Evolutionary conservation across 2,797 vertebrate genomes (phyloP), one percentile per base, ranked within the genome.

Genomic region (Muscicapa comitata): DNA sequence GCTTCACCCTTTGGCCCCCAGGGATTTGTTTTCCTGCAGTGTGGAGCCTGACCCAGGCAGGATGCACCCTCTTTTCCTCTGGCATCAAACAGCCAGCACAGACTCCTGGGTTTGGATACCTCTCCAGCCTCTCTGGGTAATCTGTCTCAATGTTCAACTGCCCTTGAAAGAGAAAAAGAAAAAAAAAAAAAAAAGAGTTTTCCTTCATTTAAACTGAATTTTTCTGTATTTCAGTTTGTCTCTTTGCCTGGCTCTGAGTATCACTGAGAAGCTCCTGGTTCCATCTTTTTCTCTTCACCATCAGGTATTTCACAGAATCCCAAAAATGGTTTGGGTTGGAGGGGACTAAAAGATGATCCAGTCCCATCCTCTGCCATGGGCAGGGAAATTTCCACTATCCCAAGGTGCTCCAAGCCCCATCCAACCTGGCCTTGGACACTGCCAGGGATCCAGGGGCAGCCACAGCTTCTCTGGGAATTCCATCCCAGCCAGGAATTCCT

Each of bases 301-400:
- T 26, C 55, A 37, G 25, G 13, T 37, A 6, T 70, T 77, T 47
- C 33, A 25, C 1, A 6, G 25, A 47, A 68, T 33, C 40, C n/a
- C 19, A 25, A 29, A 12, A 8, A 24, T 24, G 19, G 18, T 28
- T 75, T 58, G 37, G 47, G 21, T 31, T 65, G 25, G 17, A 73
- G 17, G 14, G 31, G 14, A 2, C 3, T 25, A 11, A 13, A 24
- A 47, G 15, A 5, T n/a, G 9, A 63, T 23, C 21, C 17, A 3
- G 1, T 45, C 0, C 24, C 33, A 28, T 24, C 0, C 6, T 15
- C 18, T n/a, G 47, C 28, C 38, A 45, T 7, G 48, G 9, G 9
- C 28, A 53, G 48, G 28, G 28, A 28, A 16, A 17, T 2, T 68
- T 3, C 51, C 50, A n/a, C 3, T 0, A 0, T 17, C 33, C 61